Evolutionary conservation across 1,140 invertebrate species (phyloP), one percentile per base, ranked within the genome.

Genomic region (Drosophila elegans): DNA sequence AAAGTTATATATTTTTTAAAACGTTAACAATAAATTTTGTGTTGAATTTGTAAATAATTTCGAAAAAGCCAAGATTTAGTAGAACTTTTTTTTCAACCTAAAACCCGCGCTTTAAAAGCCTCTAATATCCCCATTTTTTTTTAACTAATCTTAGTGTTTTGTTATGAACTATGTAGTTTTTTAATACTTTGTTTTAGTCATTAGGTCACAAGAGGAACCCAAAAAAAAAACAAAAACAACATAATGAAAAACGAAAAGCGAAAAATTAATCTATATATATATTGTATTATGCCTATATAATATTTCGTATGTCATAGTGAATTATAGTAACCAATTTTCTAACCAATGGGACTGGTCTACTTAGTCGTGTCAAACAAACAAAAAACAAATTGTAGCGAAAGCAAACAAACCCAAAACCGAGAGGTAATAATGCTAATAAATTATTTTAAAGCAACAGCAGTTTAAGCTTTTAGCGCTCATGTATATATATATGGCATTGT

Each of bases 311-410:
- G 57, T 36, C 64, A 60, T 89, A 88, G 80, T 80, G 64, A 88
- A 88, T 74, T 74, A 83, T 80, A 88, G 80, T 89, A 88, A 88
- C 73, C 80, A 88, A 88, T 89, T 88, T 89, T 84, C 68, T 86
- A 89, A 89, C 84, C 84, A 89, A 89, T 89, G 84, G 84, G 84
- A 84, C 84, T 88, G 84, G 84, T 88, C 84, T 88, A 89, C 77
- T 78, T 88, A 88, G 84, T 88, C 84, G 84, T 86, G 78, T 86
- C 79, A 78, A 80, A 79, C 41, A 69, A 56, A 49, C 10, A 78
- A 53, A 53, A 64, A 39, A 21, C 41, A 52, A 78, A 61, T 48
- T 46, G 52, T 34, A 51, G 48, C 48, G 29, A 49, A 49, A 32
- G 36, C n/a, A 51, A 49, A 7, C 29, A 63, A 75, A 62, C 72